Evolutionary conservation across 2,797 vertebrate species (phyloP).

Genomic region (Brachymystax lenok): DNA sequence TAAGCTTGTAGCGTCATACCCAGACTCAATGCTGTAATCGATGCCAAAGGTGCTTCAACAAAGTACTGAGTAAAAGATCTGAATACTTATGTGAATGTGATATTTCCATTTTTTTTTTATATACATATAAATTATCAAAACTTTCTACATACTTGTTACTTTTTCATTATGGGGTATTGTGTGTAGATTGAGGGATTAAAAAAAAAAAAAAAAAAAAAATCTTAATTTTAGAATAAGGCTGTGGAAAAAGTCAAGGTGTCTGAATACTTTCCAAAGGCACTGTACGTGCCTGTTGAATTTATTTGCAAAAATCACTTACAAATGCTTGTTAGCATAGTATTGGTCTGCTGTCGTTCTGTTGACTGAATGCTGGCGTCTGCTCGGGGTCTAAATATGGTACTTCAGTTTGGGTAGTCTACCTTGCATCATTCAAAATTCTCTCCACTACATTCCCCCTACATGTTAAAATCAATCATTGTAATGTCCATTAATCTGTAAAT

Average conservation of each 20-base stretch:
- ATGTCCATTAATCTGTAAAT: not conserved
- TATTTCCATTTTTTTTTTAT: no score
- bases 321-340: not conserved
- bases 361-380: constrained; percentile 2
- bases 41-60: no score
- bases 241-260: not conserved
- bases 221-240: not conserved
- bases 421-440: not conserved
- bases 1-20: no score
- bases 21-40: no score
- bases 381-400: not conserved
- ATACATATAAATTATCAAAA: no score
- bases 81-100: no score
- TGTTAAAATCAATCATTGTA: constrained; percentile 31
- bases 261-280: not conserved
- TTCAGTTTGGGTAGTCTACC: not conserved
- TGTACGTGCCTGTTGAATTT: not conserved
- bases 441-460: no score
- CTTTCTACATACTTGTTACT: no score
- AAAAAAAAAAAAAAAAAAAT: no score
- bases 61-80: no score
- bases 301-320: not conserved
- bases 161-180: no score
- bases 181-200: no score
- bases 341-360: constrained; percentile 4